Evolutionary conservation across 2,797 vertebrate species (phyloP).

Genomic region (Stomatorhinus walkeri): DNA sequence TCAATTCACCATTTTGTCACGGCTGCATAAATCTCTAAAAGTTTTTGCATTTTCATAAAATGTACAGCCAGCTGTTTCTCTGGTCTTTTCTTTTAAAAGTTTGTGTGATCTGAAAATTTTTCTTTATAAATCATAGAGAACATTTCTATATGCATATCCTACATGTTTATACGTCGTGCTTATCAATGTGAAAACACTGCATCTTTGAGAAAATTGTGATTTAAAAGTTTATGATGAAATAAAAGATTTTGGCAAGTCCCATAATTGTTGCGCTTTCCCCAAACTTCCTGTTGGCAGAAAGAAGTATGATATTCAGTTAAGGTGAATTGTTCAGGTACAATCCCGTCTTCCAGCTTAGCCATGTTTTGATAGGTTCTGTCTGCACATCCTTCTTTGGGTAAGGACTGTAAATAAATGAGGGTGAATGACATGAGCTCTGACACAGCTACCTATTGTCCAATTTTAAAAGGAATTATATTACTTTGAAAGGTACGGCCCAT

Average conservation of each 20-base stretch:
- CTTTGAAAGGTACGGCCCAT: neutral
- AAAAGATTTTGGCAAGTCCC: neutral
- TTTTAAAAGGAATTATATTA: neutral
- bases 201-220: slow-evolving; percentile 19
- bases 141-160: neutral
- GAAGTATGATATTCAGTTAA: neutral
- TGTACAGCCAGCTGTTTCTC: neutral
- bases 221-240: slow-evolving; percentile 25
- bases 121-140: neutral
- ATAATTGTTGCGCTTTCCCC: neutral
- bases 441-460: neutral
- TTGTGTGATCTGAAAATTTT: neutral
- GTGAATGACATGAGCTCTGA: neutral
- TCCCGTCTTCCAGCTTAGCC: neutral
- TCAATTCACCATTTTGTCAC: neutral
- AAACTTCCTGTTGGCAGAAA: neutral
- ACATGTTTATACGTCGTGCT: slow-evolving; percentile 13
- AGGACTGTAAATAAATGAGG: neutral
- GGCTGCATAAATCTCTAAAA: neutral
- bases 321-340: neutral
- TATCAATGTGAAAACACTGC: slow-evolving; percentile 17
- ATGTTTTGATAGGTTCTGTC: neutral
- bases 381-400: neutral
- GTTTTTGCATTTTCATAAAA: neutral
- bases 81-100: neutral